These are phyloP conservation scores for Champsocephalus gunnari DNA, from an alignment of 2,797 vertebrate genomes.

Conservation along the genomic window DNA sequence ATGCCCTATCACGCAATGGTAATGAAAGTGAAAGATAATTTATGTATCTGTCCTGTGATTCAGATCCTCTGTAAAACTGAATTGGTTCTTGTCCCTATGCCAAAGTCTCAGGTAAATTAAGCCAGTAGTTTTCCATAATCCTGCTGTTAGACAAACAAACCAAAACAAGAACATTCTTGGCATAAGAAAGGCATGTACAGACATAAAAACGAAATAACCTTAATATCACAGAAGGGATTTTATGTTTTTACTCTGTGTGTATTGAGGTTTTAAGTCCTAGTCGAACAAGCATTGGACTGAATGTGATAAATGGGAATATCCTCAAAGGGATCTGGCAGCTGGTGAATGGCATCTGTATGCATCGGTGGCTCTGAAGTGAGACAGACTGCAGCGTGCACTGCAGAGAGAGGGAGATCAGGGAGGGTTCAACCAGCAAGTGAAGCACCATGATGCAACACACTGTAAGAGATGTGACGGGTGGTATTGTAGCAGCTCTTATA, in stretches of 20 bases:
- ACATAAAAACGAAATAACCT: not conserved
- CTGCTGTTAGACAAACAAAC: too few relatives aligned
- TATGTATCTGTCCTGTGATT: too few relatives aligned
- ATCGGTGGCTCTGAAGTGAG: constrained; percentile 66
- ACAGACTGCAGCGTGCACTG: constrained; percentile 71
- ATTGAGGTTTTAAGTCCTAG: constrained; percentile 39
- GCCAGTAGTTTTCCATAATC: too few relatives aligned
- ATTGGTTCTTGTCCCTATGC: too few relatives aligned
- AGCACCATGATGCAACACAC: constrained; percentile 71
- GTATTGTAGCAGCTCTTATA: constrained; percentile 5
- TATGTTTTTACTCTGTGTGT: constrained; percentile 30
- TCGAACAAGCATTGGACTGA: constrained; percentile 50
- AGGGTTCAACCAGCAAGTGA: constrained; percentile 43
- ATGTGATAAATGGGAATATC: constrained; percentile 60
- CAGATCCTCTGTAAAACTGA: too few relatives aligned
- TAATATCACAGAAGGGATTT: constrained; percentile 14
- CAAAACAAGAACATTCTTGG: too few relatives aligned
- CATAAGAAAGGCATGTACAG: not conserved
- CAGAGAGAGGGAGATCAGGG: constrained; percentile 55
- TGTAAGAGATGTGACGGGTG: constrained; percentile 56
- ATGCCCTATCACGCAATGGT: too few relatives aligned
- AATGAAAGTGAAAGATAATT: too few relatives aligned
- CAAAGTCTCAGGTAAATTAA: too few relatives aligned
- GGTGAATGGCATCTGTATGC: constrained; percentile 74
- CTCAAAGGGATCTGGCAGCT: constrained; percentile 55